Evolutionary conservation across 2,113 vertebrate species (phyloP).

Genomic region (Megaleporinus macrocephalus): DNA sequence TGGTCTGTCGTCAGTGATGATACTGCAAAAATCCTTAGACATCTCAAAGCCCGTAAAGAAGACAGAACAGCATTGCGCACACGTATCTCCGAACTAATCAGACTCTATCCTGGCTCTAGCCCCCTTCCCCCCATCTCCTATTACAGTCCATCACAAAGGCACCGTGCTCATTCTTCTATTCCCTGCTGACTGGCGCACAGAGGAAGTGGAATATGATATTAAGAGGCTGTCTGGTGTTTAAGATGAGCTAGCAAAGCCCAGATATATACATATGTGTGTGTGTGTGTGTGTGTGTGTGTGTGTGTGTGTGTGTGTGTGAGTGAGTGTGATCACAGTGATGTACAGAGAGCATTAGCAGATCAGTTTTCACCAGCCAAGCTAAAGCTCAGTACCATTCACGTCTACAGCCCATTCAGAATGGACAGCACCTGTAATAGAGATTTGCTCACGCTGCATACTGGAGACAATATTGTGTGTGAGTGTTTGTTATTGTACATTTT

Average conservation of each 20-base stretch:
- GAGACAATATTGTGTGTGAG: too few species aligned
- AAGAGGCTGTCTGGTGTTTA: slow-evolving; percentile 9
- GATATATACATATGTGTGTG: background rate
- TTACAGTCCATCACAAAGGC: slow-evolving; percentile 28
- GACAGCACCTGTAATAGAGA: background rate
- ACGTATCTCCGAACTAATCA: slow-evolving; percentile 5
- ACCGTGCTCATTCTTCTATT: background rate
- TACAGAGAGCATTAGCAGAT: background rate
- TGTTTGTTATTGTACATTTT: too few species aligned
- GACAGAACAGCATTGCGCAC: background rate
- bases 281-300: too few species aligned
- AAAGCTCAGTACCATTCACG: background rate
- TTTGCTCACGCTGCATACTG: background rate
- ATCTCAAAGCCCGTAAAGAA: background rate
- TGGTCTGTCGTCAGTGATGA: too few species aligned
- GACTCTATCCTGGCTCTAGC: background rate
- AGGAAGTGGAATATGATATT: slow-evolving; percentile 23
- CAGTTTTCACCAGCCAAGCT: slow-evolving; percentile 14
- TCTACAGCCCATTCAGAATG: background rate
- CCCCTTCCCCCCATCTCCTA: background rate
- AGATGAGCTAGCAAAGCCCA: background rate
- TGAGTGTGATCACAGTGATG: background rate
- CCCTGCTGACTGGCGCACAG: slow-evolving; percentile 22
- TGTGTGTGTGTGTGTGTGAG: too few species aligned
- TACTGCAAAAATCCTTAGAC: background rate